phyloP scores from a whole-genome alignment of 2,797 vertebrate genomes.

The Ptychadena robeensis region DNA sequence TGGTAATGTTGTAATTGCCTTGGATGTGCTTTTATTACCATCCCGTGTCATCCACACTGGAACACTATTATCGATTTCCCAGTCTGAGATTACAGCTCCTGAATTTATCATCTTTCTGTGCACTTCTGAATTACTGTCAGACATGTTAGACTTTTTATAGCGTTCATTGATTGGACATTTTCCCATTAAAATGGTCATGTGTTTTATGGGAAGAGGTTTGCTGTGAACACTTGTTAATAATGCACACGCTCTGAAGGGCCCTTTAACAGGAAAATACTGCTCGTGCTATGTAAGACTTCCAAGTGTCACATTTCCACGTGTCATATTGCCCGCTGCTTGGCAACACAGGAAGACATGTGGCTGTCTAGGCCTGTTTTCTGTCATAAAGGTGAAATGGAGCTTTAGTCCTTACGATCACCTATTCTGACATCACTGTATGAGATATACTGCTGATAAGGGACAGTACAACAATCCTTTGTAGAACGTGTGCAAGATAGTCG shows the following conservation, averaged over 20 bases:
- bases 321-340: constrained; percentile 45
- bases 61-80: not conserved
- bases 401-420: not conserved
- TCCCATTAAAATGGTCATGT: constrained; percentile 15
- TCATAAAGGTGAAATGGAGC: not conserved
- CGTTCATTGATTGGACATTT: not conserved
- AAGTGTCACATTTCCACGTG: constrained; percentile 48
- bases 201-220: constrained; percentile 1
- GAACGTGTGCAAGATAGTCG: too few species aligned
- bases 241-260: constrained; percentile 6
- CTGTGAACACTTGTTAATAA: constrained; percentile 24
- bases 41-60: not conserved
- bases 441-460: too few species aligned
- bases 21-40: not conserved
- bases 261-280: constrained; percentile 19
- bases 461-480: too few species aligned
- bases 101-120: not conserved
- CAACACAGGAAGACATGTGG: constrained; percentile 17
- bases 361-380: constrained; percentile 1
- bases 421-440: not conserved
- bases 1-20: not conserved
- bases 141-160: not conserved
- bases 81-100: not conserved
- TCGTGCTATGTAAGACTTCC: constrained; percentile 1
- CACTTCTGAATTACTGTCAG: constrained; percentile 1